Evolutionary conservation across 37 sponge, comb jelly and placozoan species (phyloP).

Genomic region (Theonella swinhoei): DNA sequence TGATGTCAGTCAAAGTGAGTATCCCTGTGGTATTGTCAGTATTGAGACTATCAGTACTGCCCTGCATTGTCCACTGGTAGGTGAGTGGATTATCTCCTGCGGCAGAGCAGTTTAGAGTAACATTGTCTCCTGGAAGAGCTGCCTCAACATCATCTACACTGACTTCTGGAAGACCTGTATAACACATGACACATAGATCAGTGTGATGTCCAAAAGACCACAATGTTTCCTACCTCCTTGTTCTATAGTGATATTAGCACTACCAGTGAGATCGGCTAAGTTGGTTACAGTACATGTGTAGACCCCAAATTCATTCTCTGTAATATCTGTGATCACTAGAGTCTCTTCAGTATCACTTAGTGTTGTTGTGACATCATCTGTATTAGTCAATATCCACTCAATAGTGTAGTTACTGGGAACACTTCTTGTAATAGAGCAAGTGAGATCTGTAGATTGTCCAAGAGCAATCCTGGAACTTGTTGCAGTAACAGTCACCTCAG

Average conservation of each 20-base stretch:
- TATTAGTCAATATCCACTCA: background rate
- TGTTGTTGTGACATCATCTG: background rate
- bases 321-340: background rate
- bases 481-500: conserved; percentile 4
- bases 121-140: background rate
- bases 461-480: background rate
- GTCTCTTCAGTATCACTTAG: background rate
- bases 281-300: conserved; percentile 30
- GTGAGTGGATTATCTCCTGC: conserved; percentile 7
- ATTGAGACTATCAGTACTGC: background rate
- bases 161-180: background rate
- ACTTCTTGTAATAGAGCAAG: background rate
- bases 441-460: background rate
- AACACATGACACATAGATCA: no score
- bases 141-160: background rate
- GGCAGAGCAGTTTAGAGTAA: conserved; percentile 14
- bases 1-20: background rate
- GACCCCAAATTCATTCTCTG: conserved; percentile 14
- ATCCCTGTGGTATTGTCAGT: background rate
- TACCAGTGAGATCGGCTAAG: conserved; percentile 17
- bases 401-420: background rate
- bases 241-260: conserved; percentile 53
- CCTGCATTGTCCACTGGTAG: background rate
- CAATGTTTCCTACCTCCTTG: conserved; percentile 1
- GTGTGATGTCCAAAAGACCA: no score